Evolutionary conservation across 1,140 invertebrate species (phyloP), one percentile per base, ranked within the genome.

Genomic region (Dreissena polymorpha): DNA sequence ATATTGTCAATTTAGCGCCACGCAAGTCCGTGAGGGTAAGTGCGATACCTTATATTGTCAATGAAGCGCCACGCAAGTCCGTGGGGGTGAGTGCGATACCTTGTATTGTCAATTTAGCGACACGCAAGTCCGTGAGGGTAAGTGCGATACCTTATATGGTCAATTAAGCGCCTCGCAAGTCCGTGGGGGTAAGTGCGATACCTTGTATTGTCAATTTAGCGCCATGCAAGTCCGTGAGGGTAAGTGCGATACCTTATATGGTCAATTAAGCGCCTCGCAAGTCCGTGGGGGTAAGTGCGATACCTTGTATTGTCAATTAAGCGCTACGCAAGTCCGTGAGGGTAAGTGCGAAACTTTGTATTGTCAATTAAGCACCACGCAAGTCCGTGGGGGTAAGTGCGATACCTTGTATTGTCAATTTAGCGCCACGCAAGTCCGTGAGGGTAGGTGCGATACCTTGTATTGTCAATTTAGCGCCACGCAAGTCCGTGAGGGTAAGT

Each of bases 401-500:
- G 8, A 39, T 39, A 39, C 39, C 39, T 39, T 39, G 39, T 39
- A n/a, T 39, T 39, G 39, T 39, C n/a, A n/a, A n/a, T n/a, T n/a
- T n/a, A n/a, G 23, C 27, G 10, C 25, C 16, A 13, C 27, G 70
- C 25, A 39, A 72, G 70, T 72, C 70, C 50, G 49, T 72, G 8
- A 72, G 16, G 49, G 70, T 72, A 72, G 10, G 8, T 72, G 39
- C 39, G 8, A 39, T 39, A 39, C 39, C 39, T 39, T 39, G 39
- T 39, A n/a, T 39, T 39, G 39, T 39, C n/a, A n/a, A n/a, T n/a
- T n/a, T n/a, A n/a, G 23, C 27, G 10, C 25, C 16, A 13, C 27
- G 70, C 25, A 39, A 72, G 70, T 72, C 70, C 50, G 49, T 72
- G 8, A 72, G 16, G 49, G 70, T 72, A 72, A 49, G 8, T 72